Evolutionary conservation across 2,797 vertebrate genomes (phyloP).

Genomic region (Eidolon dupreanum): DNA sequence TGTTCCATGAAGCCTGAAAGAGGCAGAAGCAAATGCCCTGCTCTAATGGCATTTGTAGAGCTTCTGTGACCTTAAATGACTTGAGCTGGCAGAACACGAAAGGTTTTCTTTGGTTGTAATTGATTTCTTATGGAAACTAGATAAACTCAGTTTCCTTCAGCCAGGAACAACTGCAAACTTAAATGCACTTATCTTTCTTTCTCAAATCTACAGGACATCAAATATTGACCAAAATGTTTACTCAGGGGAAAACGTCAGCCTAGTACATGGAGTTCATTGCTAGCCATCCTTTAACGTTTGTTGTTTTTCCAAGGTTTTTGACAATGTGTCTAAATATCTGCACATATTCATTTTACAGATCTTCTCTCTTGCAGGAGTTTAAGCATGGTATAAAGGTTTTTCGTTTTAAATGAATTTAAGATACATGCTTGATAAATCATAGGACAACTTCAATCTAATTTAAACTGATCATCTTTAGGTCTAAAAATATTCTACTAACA

Average conservation of each 20-base stretch:
- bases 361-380: neutral
- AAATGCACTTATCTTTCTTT: constrained; percentile 46
- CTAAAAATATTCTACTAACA: neutral
- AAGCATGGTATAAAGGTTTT: neutral
- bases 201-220: constrained; percentile 53
- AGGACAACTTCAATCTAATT: neutral
- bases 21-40: neutral
- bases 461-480: neutral
- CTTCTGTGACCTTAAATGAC: constrained; percentile 4
- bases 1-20: neutral
- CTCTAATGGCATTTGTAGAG: neutral
- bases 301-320: constrained; percentile 24
- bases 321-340: neutral
- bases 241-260: constrained; percentile 53
- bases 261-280: neutral
- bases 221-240: constrained; percentile 53
- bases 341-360: neutral
- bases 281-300: neutral
- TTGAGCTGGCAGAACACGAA: neutral
- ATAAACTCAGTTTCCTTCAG: neutral
- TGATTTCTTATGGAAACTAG: constrained; percentile 31
- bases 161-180: constrained; percentile 19
- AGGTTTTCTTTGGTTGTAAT: neutral
- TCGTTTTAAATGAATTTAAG: neutral
- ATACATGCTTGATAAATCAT: neutral